These are phyloP conservation scores for Ochropleura leucogaster DNA, from an alignment of 2,888 invertebrate species.

Conservation along the genomic window DNA sequence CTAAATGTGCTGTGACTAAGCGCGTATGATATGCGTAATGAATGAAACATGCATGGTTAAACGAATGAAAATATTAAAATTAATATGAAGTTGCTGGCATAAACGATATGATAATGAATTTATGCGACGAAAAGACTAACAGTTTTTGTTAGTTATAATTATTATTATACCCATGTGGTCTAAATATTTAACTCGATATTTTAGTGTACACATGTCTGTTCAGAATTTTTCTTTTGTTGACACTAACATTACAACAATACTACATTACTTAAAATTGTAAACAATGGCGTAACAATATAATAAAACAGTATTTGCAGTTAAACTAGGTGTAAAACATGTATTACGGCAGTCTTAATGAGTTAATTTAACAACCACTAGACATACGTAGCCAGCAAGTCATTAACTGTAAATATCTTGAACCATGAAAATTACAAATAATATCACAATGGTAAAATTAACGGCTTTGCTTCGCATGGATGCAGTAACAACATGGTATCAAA, in stretches of 20 bases:
- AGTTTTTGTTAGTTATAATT: not conserved
- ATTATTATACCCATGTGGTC: not conserved
- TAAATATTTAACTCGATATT: not conserved
- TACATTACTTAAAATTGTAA: not conserved
- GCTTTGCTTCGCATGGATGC: too few species aligned
- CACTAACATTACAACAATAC: not conserved
- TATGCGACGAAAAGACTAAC: not conserved
- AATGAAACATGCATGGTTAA: not conserved
- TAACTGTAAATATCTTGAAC: too few species aligned
- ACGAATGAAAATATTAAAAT: conserved; percentile 16
- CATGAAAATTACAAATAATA: too few species aligned
- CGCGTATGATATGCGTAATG: not conserved
- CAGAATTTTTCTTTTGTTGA: not conserved
- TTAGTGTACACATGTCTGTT: not conserved
- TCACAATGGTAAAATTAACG: too few species aligned
- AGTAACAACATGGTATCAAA: too few species aligned
- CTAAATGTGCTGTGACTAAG: conserved; percentile 8
- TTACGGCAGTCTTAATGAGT: not conserved
- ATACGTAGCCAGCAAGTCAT: too few species aligned
- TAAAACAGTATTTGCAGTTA: not conserved
- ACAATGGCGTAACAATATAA: not conserved
- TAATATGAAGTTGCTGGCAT: not conserved
- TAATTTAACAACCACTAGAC: not conserved
- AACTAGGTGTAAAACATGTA: not conserved
- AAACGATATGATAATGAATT: not conserved